phyloP scores from a whole-genome alignment of 2,888 invertebrate genomes.

The Unio pictorum region DNA sequence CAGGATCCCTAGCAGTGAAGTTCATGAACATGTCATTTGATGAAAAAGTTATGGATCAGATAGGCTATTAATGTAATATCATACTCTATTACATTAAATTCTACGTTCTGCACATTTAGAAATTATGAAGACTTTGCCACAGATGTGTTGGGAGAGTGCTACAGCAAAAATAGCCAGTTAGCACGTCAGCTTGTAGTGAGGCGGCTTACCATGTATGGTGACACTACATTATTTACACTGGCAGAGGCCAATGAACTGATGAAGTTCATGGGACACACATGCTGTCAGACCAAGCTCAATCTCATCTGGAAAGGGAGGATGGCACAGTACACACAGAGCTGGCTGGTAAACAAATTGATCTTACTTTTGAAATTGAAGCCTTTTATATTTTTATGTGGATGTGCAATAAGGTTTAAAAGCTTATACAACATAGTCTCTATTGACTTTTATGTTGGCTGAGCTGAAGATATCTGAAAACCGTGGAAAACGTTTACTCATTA shows the following conservation, averaged over 20 bases:
- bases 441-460: too few relatives aligned
- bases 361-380: too few relatives aligned
- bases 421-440: too few relatives aligned
- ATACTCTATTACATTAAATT: too few relatives aligned
- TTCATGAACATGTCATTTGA: too few relatives aligned
- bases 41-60: too few relatives aligned
- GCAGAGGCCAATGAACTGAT: conserved; percentile 65
- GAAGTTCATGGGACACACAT: conserved; percentile 69
- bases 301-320: conserved; percentile 70
- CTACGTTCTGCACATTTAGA: conserved; percentile 27
- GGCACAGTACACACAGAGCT: conserved; percentile 65
- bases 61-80: too few relatives aligned
- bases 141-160: conserved; percentile 67
- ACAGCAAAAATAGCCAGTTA: conserved; percentile 58
- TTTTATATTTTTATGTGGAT: too few relatives aligned
- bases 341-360: conserved; percentile 56
- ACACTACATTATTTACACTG: conserved; percentile 61
- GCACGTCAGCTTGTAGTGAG: conserved; percentile 63
- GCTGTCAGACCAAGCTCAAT: conserved; percentile 70
- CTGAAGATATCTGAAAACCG: too few relatives aligned
- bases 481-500: too few relatives aligned
- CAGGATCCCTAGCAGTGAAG: too few relatives aligned
- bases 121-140: conserved; percentile 64
- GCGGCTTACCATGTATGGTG: conserved; percentile 59
- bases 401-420: too few relatives aligned